A percentile compares a stretch with the other conserved stretches of the same genome.
phyloP scores from a whole-genome alignment of 2,113 vertebrate species.

The Sminthopsis crassicaudata region DNA sequence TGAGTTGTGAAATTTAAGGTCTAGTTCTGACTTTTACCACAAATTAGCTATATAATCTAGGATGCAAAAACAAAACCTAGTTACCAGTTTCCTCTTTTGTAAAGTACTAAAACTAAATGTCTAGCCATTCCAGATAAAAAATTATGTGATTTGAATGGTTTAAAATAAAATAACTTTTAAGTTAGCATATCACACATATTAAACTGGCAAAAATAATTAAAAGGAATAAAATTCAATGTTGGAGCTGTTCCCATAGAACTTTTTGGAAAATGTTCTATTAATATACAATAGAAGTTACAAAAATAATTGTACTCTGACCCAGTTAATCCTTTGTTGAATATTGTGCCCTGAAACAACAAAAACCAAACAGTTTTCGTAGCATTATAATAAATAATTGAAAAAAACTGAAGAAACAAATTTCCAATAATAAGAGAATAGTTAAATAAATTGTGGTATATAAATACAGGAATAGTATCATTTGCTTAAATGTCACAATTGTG shows the following conservation, averaged over 20 bases:
- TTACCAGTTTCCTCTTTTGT: not conserved
- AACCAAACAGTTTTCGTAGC: not conserved
- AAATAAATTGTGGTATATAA: not conserved
- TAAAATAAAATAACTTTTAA: not conserved
- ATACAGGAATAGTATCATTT: not conserved
- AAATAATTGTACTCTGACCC: not conserved
- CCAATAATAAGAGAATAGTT: not conserved
- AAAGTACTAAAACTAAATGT: not conserved
- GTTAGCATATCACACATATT: not conserved
- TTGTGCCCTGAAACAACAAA: not conserved
- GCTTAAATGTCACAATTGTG: not conserved
- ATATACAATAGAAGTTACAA: not conserved
- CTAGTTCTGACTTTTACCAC: slow-evolving; percentile 7
- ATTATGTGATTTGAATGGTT: not conserved
- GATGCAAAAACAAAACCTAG: not conserved
- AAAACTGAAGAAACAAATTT: not conserved
- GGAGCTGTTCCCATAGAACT: not conserved
- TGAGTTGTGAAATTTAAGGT: slow-evolving; percentile 36
- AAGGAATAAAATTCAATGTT: not conserved
- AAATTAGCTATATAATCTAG: not conserved
- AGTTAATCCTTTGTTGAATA: not conserved
- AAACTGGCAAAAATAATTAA: not conserved
- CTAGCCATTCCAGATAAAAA: not conserved
- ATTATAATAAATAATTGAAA: not conserved
- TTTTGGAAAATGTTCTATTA: not conserved